Evolutionary conservation across 2,888 invertebrate genomes (phyloP).

Genomic region (Melanostoma scalare): DNA sequence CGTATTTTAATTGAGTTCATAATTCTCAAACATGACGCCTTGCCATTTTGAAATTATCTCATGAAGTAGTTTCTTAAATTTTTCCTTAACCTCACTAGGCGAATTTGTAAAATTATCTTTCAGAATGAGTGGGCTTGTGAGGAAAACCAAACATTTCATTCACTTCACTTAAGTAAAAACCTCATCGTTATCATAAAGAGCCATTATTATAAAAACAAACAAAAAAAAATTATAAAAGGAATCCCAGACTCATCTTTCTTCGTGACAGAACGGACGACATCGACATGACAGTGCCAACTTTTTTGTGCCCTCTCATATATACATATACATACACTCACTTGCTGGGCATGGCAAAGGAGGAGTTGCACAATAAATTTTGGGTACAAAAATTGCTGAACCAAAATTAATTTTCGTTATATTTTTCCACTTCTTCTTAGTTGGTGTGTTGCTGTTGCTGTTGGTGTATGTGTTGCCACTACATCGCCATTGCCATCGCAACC

Average conservation of each 20-base stretch:
- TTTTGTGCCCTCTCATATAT: not conserved
- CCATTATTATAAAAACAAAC: constrained; percentile 26
- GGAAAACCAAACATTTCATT: not conserved
- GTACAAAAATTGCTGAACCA: constrained; percentile 16
- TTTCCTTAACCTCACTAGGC: not conserved
- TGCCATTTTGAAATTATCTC: not conserved
- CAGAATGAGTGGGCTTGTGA: constrained; percentile 13
- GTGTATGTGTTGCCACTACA: constrained; percentile 1
- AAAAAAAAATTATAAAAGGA: constrained; percentile 26
- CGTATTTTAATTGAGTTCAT: too few relatives aligned
- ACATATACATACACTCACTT: not conserved
- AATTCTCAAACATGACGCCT: too few relatives aligned
- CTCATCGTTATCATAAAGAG: constrained; percentile 34
- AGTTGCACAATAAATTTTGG: constrained; percentile 40
- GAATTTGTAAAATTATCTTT: constrained; percentile 9
- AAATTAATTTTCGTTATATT: constrained; percentile 33
- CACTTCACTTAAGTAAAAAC: constrained; percentile 20
- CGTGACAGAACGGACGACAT: constrained; percentile 1
- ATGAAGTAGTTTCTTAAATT: not conserved
- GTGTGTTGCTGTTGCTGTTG: not conserved
- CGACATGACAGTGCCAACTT: constrained; percentile 24
- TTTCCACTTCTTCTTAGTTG: constrained; percentile 8
- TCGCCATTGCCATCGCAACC: not conserved
- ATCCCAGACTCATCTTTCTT: constrained; percentile 40
- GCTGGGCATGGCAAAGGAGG: not conserved